Evolutionary conservation across 1,140 invertebrate species (phyloP).

Genomic region (Leptinotarsa lineolata): DNA sequence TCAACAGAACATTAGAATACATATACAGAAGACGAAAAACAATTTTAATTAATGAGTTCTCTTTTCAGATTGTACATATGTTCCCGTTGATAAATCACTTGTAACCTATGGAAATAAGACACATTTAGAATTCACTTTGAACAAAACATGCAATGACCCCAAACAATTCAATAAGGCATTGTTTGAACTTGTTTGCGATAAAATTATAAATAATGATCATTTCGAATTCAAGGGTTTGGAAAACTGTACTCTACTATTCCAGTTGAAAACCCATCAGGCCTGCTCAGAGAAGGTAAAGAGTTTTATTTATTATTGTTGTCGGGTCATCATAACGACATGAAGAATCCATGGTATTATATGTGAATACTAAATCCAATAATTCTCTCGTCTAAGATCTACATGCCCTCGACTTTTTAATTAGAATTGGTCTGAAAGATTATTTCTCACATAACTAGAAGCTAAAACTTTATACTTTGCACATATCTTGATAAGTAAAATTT

Average conservation of each 20-base stretch:
- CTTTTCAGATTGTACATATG: background rate
- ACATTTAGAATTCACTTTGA: background rate
- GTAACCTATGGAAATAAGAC: background rate
- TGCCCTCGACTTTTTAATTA: too few relatives aligned
- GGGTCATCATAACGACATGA: too few relatives aligned
- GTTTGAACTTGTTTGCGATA: background rate
- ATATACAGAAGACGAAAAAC: too few relatives aligned
- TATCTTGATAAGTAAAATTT: too few relatives aligned
- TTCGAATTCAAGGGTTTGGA: background rate
- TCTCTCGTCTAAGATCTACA: too few relatives aligned
- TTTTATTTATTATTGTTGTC: background rate
- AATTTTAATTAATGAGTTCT: background rate
- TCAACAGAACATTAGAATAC: too few relatives aligned
- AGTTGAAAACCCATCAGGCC: background rate
- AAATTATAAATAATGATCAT: background rate
- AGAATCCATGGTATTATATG: too few relatives aligned
- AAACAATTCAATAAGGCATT: background rate
- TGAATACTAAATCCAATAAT: too few relatives aligned
- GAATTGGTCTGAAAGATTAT: too few relatives aligned
- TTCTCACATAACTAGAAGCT: too few relatives aligned
- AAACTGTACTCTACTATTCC: background rate
- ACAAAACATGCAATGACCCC: background rate
- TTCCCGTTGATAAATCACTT: background rate
- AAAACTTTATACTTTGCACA: too few relatives aligned
- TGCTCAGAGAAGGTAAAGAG: background rate